phyloP scores from a whole-genome alignment of 2,797 vertebrate species.

The Bucorvus abyssinicus region DNA sequence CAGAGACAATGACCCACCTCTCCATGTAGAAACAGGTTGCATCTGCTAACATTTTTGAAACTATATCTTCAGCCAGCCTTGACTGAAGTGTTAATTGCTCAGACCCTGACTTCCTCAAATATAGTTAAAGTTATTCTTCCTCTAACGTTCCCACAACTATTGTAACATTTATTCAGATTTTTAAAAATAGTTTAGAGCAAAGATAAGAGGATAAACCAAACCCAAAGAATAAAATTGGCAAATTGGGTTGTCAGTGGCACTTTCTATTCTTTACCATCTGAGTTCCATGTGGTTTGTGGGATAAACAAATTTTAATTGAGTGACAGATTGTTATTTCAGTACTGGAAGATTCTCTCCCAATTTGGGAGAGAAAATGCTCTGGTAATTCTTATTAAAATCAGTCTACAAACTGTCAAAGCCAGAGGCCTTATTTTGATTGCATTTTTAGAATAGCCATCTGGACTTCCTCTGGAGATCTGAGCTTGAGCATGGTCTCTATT shows the following conservation, averaged over 20 bases:
- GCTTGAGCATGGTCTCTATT: not conserved
- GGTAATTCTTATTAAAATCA: conserved; percentile 63
- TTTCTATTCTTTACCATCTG: not conserved
- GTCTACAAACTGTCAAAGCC: conserved; percentile 1
- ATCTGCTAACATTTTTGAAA: not conserved
- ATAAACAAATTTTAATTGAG: conserved; percentile 50
- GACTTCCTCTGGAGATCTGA: conserved; percentile 49
- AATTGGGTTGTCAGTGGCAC: not conserved
- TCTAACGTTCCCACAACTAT: not conserved
- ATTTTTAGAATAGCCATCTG: conserved; percentile 64
- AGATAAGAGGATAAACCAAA: not conserved
- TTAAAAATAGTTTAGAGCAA: not conserved
- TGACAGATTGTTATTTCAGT: conserved; percentile 56
- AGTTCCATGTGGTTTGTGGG: not conserved
- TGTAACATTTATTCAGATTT: not conserved
- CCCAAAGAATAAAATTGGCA: not conserved
- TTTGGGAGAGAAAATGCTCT: conserved; percentile 38
- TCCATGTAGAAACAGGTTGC: not conserved
- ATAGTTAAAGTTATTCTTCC: not conserved
- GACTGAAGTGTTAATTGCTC: not conserved
- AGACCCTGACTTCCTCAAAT: not conserved
- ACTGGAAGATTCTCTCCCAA: conserved; percentile 27
- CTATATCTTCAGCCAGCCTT: not conserved
- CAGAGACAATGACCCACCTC: not conserved
- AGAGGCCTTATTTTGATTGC: conserved; percentile 48